Evolutionary conservation across 2,797 vertebrate genomes (phyloP), one percentile per base, ranked within the genome.

Genomic region (Characodon lateralis): DNA sequence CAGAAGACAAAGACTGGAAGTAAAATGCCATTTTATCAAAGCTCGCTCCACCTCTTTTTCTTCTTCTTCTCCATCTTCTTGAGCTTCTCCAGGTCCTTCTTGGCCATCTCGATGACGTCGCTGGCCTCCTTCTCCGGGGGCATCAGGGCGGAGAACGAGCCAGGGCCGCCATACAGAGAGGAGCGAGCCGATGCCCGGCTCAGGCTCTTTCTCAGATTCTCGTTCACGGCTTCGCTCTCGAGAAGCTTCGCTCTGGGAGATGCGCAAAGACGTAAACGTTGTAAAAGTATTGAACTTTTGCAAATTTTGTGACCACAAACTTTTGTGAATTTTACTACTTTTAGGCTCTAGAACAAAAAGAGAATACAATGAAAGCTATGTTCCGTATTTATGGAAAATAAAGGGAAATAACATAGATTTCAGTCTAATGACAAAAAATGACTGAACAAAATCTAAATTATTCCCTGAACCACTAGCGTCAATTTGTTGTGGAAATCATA

Each of bases 61-160:
- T 99, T 99, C 94, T 96, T 98, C 89, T 92, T 97, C 91, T 99
- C 97, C 83, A 96, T 99, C 91, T 94, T 97, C 91, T 97, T 98
- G 81, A 99, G 96, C 84, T 98, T 99, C 92, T 98, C 95, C 90
- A 99, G 93, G 85, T 99, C 96, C 83, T 96, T 98, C 94, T 99
- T 99, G 82, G 98, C 98, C 89, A 99, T 94, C 92, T 98, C 96
- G 74, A 99, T 97, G 83, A 99, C 96, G 73, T 99, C 97, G 28
- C 93, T 95, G 10, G 98, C 96, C 84, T 97, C 98, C 78, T 96
- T 98, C 89, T 99, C 98, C 0, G 97, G 96, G 24, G 96, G 93
- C 10, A 96, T 80, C 81, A 96, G 81, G 22, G 95, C 85, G 0
- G 96, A 94, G 89, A 97, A 96, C 26, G 96, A 87, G 18, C 94